Evolutionary conservation across 2,113 vertebrate genomes (phyloP), one percentile per base, ranked within the genome.

Genomic region (Bos javanicus): DNA sequence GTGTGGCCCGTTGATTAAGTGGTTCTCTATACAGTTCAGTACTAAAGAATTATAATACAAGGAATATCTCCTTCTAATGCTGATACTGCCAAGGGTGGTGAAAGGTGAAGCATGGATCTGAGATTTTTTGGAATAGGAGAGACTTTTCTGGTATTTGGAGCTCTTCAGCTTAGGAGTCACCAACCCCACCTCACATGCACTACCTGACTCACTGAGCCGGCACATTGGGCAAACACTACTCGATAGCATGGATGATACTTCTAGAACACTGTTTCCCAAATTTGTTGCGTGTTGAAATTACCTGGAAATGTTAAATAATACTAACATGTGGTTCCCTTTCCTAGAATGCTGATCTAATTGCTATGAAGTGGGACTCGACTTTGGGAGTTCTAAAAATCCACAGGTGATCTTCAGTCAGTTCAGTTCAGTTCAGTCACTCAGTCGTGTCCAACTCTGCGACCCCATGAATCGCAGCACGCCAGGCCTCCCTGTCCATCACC

Each of bases 381-480:
- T 76, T 94, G 59, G 36, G 17, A 50, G 50, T 90, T 95, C 30
- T 67, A 59, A 52, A 62, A 59, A 54, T 81, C 28, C 67, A 43
- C 17, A 13, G 46, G 30, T 76, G 48, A n/a, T 94, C 87, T 33
- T 64, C 28, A 60, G 59, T 60, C 59, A 30, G 59, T 60, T 30
- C 59, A 60, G 59, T 60, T 60, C 59, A 60, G 11, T 28, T 28
- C 59, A 25, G 26, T 60, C 2, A 0, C 59, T 60, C 60, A 62
- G 60, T 62, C 1, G 0, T 30, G 59, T 62, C 28, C 0, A 2
- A 30, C 59, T 62, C 28, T 30, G 28, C 1, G 6, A 62, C 28
- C 13, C 28, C 59, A 62, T 3, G 13, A 30, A 62, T 30, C 0
- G 0, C 59, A 62, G 59, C 28, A 30, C 6, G 14, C 12, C 5